These are phyloP conservation scores for Pseudopipra pipra DNA, from an alignment of 2,113 vertebrate genomes.

Conservation along the genomic window DNA sequence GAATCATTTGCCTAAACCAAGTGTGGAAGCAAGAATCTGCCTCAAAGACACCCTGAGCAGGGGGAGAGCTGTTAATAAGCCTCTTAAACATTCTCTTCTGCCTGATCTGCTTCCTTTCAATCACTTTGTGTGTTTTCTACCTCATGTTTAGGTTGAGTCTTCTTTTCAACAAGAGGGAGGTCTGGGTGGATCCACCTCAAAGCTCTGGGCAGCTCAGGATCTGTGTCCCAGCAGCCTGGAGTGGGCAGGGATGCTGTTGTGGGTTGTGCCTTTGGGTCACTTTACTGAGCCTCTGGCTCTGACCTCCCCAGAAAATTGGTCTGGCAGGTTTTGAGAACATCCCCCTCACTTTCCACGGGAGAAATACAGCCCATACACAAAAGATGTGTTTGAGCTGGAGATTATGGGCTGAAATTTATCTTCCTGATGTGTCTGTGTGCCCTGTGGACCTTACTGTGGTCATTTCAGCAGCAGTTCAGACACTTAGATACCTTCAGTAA, in stretches of 20 bases:
- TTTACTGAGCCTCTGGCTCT: background rate
- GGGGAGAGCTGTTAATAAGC: background rate
- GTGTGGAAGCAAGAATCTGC: background rate
- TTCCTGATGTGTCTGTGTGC: background rate
- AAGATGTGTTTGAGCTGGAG: background rate
- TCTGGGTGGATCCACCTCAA: background rate
- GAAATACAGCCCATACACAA: fast-evolving
- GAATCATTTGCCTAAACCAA: background rate
- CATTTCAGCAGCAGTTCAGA: background rate
- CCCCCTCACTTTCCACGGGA: background rate
- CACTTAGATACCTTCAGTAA: background rate
- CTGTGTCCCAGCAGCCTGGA: background rate
- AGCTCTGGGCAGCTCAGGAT: background rate
- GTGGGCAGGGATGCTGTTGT: background rate
- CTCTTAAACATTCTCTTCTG: background rate
- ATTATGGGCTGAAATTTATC: background rate
- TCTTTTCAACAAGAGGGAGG: background rate
- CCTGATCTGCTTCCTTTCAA: background rate
- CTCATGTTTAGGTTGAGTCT: background rate
- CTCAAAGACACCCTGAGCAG: background rate
- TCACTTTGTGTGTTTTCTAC: background rate
- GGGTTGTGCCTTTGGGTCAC: background rate
- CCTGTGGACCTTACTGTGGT: background rate
- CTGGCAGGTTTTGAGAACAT: background rate
- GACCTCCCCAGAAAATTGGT: background rate